Percentiles rank a stretch among this genome's conserved stretches.
These are phyloP conservation scores for Sericinus montela DNA, from an alignment of 2,888 invertebrate genomes.

Conservation along the genomic window DNA sequence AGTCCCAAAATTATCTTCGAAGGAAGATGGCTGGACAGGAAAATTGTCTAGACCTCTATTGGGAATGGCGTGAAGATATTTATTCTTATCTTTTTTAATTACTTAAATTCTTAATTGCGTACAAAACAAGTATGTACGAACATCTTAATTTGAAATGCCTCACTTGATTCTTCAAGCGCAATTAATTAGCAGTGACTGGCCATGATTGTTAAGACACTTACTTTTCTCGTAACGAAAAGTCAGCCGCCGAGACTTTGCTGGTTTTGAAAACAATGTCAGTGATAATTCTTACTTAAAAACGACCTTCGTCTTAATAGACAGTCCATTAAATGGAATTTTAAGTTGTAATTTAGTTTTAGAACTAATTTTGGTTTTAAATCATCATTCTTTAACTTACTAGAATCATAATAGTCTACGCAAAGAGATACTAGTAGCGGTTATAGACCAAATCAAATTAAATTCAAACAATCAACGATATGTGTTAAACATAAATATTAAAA, in stretches of 20 bases:
- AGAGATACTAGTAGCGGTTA: too few species aligned
- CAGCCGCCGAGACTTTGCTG: not conserved
- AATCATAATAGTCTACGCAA: too few species aligned
- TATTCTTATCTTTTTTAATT: not conserved
- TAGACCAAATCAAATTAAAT: too few species aligned
- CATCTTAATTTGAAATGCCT: constrained; percentile 16
- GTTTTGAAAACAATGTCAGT: constrained; percentile 5
- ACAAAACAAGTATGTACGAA: constrained; percentile 9
- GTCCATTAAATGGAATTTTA: not conserved
- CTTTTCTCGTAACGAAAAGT: constrained; percentile 7
- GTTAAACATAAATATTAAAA: too few species aligned
- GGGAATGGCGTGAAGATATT: too few species aligned
- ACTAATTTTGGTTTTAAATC: too few species aligned
- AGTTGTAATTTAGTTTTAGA: not conserved
- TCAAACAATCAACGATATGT: too few species aligned
- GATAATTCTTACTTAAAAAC: constrained; percentile 3
- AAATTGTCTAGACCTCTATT: too few species aligned
- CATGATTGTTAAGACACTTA: constrained; percentile 3
- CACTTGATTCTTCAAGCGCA: constrained; percentile 19
- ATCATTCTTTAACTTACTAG: too few species aligned
- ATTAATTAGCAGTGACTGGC: constrained; percentile 12
- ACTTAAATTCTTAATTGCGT: not conserved
- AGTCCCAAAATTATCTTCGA: too few species aligned
- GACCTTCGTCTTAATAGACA: not conserved
- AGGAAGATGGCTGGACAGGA: too few species aligned